phyloP scores from a whole-genome alignment of 1,140 invertebrate genomes.

The Danaus plexippus region DNA sequence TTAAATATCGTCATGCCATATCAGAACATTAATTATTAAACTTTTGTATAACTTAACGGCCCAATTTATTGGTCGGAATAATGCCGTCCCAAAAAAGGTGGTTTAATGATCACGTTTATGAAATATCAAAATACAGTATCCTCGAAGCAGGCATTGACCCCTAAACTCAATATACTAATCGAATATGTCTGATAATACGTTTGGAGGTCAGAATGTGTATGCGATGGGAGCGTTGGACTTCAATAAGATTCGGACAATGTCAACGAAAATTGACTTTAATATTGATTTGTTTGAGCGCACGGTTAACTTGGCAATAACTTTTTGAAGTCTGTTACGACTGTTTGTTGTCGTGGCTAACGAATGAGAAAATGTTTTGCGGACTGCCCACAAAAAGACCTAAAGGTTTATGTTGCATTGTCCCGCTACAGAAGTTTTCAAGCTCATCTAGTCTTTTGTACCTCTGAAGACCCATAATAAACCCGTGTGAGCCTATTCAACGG shows the following conservation, averaged over 20 bases:
- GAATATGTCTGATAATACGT: slow-evolving; percentile 16
- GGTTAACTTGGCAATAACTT: slow-evolving; percentile 27
- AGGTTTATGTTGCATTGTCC: slow-evolving; percentile 62
- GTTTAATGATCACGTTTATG: slow-evolving; percentile 50
- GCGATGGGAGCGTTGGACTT: not conserved
- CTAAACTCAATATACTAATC: slow-evolving; percentile 29
- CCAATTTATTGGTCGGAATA: slow-evolving; percentile 39
- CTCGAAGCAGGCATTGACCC: slow-evolving; percentile 37
- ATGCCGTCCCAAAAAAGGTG: slow-evolving; percentile 44
- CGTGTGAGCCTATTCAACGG: slow-evolving; percentile 21
- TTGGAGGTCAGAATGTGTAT: slow-evolving; percentile 12
- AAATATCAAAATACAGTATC: slow-evolving; percentile 46
- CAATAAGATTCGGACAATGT: slow-evolving; percentile 5
- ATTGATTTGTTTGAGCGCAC: slow-evolving; percentile 15
- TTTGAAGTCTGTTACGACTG: slow-evolving; percentile 42
- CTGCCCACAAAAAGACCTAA: slow-evolving; percentile 40
- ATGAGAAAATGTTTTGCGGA: slow-evolving; percentile 44
- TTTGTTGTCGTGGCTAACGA: slow-evolving; percentile 43
- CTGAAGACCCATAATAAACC: slow-evolving; percentile 23
- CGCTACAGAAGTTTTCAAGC: slow-evolving; percentile 31
- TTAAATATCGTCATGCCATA: slow-evolving; percentile 21
- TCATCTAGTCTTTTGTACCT: slow-evolving; percentile 40
- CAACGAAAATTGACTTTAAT: slow-evolving; percentile 20
- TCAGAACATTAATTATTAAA: slow-evolving; percentile 36
- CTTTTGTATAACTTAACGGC: slow-evolving; percentile 32